Conservation (phyloP, 2,888 invertebrate genomes). For the Agonopterix arenella region DNA sequence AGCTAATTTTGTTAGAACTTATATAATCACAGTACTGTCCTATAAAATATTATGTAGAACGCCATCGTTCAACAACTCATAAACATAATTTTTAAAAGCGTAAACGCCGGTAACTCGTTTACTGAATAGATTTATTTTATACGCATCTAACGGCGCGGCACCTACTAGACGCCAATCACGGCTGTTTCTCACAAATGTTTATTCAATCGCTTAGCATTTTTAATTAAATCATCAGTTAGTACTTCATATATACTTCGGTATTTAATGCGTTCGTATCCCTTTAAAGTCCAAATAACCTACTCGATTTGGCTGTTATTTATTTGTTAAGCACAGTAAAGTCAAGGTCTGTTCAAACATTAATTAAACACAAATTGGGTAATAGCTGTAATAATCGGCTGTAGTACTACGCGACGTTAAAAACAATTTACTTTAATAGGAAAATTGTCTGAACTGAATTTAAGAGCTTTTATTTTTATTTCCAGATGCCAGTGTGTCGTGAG, state of each 20-base stretch:
- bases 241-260: constrained; percentile 25
- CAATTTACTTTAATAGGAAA: constrained; percentile 47
- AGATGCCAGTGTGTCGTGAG: constrained; percentile 58
- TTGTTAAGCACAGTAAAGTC: constrained; percentile 20
- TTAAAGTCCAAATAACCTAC: constrained; percentile 6
- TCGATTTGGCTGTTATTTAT: not conserved
- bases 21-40: not conserved
- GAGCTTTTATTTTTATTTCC: constrained; percentile 33
- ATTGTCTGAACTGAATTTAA: constrained; percentile 30
- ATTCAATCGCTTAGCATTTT: constrained; percentile 39
- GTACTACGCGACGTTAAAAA: constrained; percentile 34
- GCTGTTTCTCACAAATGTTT: constrained; percentile 45
- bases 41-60: no score
- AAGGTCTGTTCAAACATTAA: constrained; percentile 31
- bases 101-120: constrained; percentile 3
- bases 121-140: constrained; percentile 23
- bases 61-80: no score
- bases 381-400: constrained; percentile 27
- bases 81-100: no score
- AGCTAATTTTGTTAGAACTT: no score
- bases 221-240: constrained; percentile 40
- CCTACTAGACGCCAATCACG: constrained; percentile 30
- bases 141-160: constrained; percentile 20
- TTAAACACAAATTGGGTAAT: constrained; percentile 49
- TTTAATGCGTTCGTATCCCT: constrained; percentile 15